Percentiles rank a stretch among this genome's conserved stretches.
Conservation (phyloP, 2,797 vertebrate genomes). For the Chromis chromis region DNA sequence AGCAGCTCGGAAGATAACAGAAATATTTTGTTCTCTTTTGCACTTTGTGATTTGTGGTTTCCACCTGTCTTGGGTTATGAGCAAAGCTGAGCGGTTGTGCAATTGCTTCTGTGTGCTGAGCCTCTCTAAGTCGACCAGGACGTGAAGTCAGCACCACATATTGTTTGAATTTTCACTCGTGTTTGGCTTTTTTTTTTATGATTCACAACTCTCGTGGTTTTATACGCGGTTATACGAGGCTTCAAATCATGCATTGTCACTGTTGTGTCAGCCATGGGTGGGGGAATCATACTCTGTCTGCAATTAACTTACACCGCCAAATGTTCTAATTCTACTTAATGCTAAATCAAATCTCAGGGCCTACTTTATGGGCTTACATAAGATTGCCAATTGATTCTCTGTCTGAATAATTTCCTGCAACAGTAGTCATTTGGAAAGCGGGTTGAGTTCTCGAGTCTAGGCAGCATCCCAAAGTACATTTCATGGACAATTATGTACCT, state of each 20-base stretch:
- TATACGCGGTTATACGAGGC: constrained; percentile 41
- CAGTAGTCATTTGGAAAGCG: constrained; percentile 65
- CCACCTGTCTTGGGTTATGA: constrained; percentile 70
- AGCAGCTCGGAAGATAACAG: constrained; percentile 63
- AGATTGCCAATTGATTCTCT: constrained; percentile 73
- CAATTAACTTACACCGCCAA: constrained; percentile 64
- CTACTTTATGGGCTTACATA: constrained; percentile 70
- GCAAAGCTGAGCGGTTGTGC: constrained; percentile 34
- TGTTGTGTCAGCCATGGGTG: constrained; percentile 53
- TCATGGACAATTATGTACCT: constrained; percentile 77
- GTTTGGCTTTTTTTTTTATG: constrained; percentile 30
- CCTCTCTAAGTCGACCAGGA: constrained; percentile 29
- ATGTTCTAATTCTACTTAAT: constrained; percentile 73
- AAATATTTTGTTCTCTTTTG: constrained; percentile 68
- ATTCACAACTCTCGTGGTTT: constrained; percentile 33
- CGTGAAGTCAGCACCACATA: constrained; percentile 57
- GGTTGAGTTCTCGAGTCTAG: constrained; percentile 52
- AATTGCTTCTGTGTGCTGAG: constrained; percentile 47
- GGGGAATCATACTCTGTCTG: constrained; percentile 45
- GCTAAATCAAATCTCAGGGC: constrained; percentile 73
- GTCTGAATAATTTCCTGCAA: constrained; percentile 73
- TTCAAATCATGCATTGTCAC: constrained; percentile 61
- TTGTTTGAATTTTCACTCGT: constrained; percentile 67
- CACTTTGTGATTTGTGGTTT: constrained; percentile 75
- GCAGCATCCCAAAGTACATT: constrained; percentile 71